Conservation (phyloP, 1,140 invertebrate genomes). For the Drosophila setifemur region DNA sequence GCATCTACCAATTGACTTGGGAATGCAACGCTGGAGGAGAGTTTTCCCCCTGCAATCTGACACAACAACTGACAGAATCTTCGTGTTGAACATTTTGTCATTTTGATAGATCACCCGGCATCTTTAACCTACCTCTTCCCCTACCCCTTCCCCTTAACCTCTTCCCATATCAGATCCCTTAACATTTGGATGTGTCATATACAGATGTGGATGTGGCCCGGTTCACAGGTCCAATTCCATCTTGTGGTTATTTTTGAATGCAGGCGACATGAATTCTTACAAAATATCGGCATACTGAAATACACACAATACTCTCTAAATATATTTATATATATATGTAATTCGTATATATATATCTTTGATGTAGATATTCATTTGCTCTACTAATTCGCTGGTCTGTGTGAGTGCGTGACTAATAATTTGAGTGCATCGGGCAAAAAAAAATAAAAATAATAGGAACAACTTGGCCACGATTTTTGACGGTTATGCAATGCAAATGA, state of each 20-base stretch:
- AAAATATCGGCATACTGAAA: constrained; percentile 60
- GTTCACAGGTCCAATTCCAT: constrained; percentile 51
- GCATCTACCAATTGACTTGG: constrained; percentile 23
- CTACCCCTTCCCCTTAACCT: neutral
- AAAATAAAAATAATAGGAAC: constrained; percentile 16
- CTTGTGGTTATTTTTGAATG: constrained; percentile 74
- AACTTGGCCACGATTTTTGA: constrained; percentile 66
- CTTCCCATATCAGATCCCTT: constrained; percentile 7
- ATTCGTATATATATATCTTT: constrained; percentile 34
- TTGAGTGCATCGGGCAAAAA: constrained; percentile 57
- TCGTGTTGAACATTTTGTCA: constrained; percentile 52
- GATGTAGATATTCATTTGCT: constrained; percentile 62
- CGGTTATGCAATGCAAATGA: constrained; percentile 58
- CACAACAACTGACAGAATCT: constrained; percentile 21
- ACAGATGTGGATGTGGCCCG: constrained; percentile 28
- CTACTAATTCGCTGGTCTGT: constrained; percentile 66
- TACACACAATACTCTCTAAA: constrained; percentile 26
- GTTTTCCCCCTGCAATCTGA: constrained; percentile 19
- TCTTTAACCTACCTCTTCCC: constrained; percentile 1
- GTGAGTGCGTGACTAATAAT: constrained; percentile 75
- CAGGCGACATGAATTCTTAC: constrained; percentile 77
- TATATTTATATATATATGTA: constrained; percentile 40
- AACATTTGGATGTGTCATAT: constrained; percentile 46
- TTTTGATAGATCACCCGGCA: constrained; percentile 59
- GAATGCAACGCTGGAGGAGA: constrained; percentile 24